These are phyloP conservation scores for Varecia variegata DNA, from an alignment of 2,797 vertebrate species.

Conservation along the genomic window DNA sequence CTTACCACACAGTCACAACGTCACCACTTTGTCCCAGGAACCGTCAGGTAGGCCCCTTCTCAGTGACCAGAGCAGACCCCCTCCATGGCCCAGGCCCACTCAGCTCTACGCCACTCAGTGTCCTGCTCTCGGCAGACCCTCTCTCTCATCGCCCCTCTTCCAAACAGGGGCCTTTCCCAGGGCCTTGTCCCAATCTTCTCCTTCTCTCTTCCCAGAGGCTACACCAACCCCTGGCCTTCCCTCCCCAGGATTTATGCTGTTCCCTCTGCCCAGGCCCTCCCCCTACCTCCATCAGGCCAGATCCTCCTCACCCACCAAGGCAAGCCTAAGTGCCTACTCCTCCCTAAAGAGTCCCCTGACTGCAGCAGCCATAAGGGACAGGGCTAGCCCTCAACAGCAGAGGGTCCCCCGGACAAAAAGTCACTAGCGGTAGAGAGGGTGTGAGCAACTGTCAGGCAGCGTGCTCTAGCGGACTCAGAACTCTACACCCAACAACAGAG, in stretches of 20 bases:
- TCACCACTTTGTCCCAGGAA: background rate
- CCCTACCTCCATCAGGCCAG: too few species aligned
- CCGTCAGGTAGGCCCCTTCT: background rate
- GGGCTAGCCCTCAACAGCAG: background rate
- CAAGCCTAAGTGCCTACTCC: background rate
- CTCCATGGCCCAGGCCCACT: too few species aligned
- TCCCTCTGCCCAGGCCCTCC: background rate
- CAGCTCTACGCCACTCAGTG: background rate
- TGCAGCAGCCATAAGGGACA: background rate
- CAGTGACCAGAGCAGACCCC: background rate
- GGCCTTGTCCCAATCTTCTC: background rate
- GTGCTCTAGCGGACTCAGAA: background rate
- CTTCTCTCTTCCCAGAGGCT: background rate
- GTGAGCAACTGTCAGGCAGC: background rate
- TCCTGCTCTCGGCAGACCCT: background rate
- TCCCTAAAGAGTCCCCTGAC: background rate
- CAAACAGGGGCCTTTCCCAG: background rate
- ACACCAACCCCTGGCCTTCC: background rate
- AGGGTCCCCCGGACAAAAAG: background rate
- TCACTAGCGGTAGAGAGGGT: background rate
- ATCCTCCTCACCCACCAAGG: background rate
- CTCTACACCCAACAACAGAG: background rate
- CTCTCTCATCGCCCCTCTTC: background rate
- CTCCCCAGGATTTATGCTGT: background rate
- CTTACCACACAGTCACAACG: background rate